These are phyloP conservation scores for Orchesella cincta DNA, from an alignment of 1,140 invertebrate genomes.

Conservation along the genomic window DNA sequence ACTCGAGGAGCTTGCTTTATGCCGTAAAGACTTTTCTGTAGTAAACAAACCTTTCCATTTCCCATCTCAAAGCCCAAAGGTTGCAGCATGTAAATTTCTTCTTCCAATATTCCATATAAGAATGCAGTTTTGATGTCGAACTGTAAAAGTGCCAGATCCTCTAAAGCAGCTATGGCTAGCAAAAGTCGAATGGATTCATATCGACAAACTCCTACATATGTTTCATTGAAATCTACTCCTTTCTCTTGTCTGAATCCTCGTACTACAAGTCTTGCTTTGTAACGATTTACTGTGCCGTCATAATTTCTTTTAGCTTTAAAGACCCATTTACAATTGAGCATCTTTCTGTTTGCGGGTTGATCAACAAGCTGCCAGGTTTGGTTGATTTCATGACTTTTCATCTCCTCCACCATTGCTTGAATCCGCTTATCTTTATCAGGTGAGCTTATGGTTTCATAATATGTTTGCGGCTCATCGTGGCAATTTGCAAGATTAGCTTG, in stretches of 20 bases:
- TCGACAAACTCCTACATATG: slow-evolving; percentile 51
- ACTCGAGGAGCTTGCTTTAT: slow-evolving; percentile 48
- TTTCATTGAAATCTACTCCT: slow-evolving; percentile 53
- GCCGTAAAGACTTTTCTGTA: slow-evolving; percentile 52
- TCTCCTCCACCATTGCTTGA: slow-evolving; percentile 46
- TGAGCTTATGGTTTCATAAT: slow-evolving; percentile 40
- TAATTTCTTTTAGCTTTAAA: slow-evolving; percentile 54
- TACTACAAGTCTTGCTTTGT: slow-evolving; percentile 53
- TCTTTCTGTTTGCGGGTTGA: slow-evolving; percentile 50
- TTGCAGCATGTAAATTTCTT: slow-evolving; percentile 53
- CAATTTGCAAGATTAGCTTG: not conserved
- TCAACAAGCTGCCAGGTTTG: slow-evolving; percentile 54
- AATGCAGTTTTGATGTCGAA: slow-evolving; percentile 54
- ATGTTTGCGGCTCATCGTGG: slow-evolving; percentile 44
- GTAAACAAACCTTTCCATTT: slow-evolving; percentile 44
- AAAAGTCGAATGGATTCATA: slow-evolving; percentile 51
- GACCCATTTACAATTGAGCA: slow-evolving; percentile 57
- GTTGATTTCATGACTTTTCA: slow-evolving; percentile 52
- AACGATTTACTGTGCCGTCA: slow-evolving; percentile 48
- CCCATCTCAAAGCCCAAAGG: slow-evolving; percentile 38
- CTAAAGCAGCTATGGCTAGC: slow-evolving; percentile 44
- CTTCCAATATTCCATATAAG: slow-evolving; percentile 49
- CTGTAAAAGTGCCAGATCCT: slow-evolving; percentile 35
- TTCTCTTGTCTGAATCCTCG: slow-evolving; percentile 51
- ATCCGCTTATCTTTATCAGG: slow-evolving; percentile 44